phyloP scores from a whole-genome alignment of 1,140 invertebrate species.

The Scylla paramamosain region DNA sequence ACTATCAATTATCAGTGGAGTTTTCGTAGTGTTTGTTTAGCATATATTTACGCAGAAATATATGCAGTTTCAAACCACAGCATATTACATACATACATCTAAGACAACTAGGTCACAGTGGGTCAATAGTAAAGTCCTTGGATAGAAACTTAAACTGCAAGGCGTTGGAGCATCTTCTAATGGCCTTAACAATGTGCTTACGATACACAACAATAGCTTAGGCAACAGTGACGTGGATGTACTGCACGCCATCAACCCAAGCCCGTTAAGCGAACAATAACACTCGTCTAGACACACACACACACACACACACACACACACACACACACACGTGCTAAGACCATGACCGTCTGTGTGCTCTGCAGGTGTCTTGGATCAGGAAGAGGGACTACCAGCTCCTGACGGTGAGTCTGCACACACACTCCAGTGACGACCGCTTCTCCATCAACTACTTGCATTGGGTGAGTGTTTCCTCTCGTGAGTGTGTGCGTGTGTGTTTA shows the following conservation, averaged over 20 bases:
- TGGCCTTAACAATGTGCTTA: no score
- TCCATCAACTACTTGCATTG: constrained; percentile 80
- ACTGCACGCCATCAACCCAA: not conserved
- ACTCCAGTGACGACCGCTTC: constrained; percentile 90
- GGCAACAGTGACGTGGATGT: not conserved
- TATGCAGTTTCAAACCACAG: constrained; percentile 9
- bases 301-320: no score
- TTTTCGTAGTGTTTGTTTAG: no score
- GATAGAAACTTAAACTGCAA: no score
- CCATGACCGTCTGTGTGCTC: not conserved
- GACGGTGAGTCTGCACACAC: constrained; percentile 90
- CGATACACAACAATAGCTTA: no score
- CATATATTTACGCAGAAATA: not conserved
- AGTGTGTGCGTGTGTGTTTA: constrained; percentile 6
- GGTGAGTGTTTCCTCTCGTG: constrained; percentile 48
- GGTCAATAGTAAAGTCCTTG: no score
- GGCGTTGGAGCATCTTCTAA: no score
- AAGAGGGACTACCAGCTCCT: constrained; percentile 89
- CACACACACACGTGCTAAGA: no score
- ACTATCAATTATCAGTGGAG: no score
- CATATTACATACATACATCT: constrained; percentile 23
- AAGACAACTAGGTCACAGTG: not conserved
- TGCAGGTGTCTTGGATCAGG: constrained; percentile 79
- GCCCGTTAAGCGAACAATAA: not conserved
- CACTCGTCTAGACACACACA: no score